Evolutionary conservation across 2,797 vertebrate genomes (phyloP).

Genomic region (Lepus oiostolus): DNA sequence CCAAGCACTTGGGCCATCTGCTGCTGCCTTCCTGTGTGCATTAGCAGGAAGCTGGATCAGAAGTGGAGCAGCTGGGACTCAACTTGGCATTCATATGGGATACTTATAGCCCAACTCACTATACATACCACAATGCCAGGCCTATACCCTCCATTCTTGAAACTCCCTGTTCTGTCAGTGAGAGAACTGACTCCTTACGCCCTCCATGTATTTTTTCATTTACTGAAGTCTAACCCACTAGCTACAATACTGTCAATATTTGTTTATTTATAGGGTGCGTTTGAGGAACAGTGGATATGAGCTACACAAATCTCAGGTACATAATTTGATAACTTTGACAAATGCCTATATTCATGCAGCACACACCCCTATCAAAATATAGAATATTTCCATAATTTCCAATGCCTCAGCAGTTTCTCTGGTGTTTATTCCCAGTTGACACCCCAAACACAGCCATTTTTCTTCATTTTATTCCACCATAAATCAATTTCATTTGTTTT

Average conservation of each 20-base stretch:
- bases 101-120: no score
- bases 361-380: neutral
- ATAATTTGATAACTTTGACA: slow-evolving; percentile 5
- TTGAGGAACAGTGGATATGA: neutral
- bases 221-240: neutral
- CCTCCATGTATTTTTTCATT: neutral
- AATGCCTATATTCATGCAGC: neutral
- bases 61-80: no score
- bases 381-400: slow-evolving; percentile 8
- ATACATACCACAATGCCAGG: neutral
- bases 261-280: neutral
- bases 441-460: neutral
- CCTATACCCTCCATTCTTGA: neutral
- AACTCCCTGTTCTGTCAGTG: neutral
- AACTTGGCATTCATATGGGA: no score
- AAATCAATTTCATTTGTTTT: neutral
- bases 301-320: neutral
- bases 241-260: neutral
- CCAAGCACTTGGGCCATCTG: no score
- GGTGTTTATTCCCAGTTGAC: neutral
- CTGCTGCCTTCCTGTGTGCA: no score
- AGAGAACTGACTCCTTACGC: neutral
- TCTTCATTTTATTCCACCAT: neutral
- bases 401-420: neutral
- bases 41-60: no score